These are phyloP conservation scores for Allophyes oxyacanthae DNA, from an alignment of 2,888 invertebrate genomes.

Conservation along the genomic window DNA sequence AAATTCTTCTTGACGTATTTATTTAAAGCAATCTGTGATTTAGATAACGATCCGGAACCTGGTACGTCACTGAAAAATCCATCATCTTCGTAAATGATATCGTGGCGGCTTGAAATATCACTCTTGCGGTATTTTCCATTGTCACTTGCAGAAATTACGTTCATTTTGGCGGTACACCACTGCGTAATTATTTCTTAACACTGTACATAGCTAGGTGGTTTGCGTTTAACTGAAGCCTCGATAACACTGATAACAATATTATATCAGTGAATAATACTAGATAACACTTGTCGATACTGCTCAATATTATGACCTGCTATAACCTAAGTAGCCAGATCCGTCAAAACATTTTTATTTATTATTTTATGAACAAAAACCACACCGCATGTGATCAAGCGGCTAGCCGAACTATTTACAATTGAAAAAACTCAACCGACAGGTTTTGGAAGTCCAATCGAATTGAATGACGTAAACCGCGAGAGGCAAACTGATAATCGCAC, in stretches of 20 bases:
- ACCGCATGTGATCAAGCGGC: conserved; percentile 72
- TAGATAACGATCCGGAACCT: conserved; percentile 76
- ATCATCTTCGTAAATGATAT: conserved; percentile 73
- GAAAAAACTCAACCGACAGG: conserved; percentile 82
- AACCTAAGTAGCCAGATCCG: conserved; percentile 30
- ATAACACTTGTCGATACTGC: conserved; percentile 72
- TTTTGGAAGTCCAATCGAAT: conserved; percentile 76
- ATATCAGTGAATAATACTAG: conserved; percentile 70
- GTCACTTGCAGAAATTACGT: conserved; percentile 53
- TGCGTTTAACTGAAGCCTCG: conserved; percentile 66
- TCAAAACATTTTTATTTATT: conserved; percentile 58
- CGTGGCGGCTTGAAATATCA: conserved; percentile 49
- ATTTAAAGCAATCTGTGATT: conserved; percentile 81
- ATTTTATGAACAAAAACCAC: conserved; percentile 62
- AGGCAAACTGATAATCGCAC: conserved; percentile 63
- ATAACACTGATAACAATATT: conserved; percentile 71
- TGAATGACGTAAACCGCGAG: conserved; percentile 78
- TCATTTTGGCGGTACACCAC: conserved; percentile 63
- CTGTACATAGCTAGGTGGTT: conserved; percentile 63
- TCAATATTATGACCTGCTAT: conserved; percentile 48
- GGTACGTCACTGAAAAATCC: conserved; percentile 82
- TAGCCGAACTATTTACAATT: conserved; percentile 79
- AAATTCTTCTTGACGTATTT: conserved; percentile 84
- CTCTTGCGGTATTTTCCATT: conserved; percentile 42
- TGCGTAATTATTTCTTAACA: conserved; percentile 59